phyloP scores from a whole-genome alignment of 2,113 vertebrate genomes.

The Misgurnus mizolepis region DNA sequence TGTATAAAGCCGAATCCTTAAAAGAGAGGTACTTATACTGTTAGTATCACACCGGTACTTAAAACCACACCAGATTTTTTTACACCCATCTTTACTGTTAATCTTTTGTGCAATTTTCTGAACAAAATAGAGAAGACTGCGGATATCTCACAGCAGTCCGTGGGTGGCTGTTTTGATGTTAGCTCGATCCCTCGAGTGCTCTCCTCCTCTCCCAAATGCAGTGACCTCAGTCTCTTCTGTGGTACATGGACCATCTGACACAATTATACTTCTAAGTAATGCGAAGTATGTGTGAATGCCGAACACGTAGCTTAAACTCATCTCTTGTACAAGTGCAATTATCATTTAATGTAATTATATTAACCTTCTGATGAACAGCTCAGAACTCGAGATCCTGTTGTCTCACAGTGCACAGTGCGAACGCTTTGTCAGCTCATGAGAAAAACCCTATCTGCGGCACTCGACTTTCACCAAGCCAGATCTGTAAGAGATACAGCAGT shows the following conservation, averaged over 20 bases:
- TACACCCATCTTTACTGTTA: conserved; percentile 14
- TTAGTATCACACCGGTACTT: neutral
- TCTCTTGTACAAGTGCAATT: conserved; percentile 33
- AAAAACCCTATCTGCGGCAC: conserved; percentile 51
- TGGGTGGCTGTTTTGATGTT: conserved; percentile 27
- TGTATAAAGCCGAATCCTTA: neutral
- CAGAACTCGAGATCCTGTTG: conserved; percentile 4
- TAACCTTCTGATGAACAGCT: conserved; percentile 42
- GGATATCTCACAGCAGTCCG: conserved; percentile 9
- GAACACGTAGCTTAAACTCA: conserved; percentile 14
- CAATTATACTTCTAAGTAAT: neutral
- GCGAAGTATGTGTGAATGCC: conserved; percentile 20
- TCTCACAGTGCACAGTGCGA: conserved; percentile 29
- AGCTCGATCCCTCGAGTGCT: conserved; percentile 31
- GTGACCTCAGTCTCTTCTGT: conserved; percentile 9
- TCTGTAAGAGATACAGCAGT: conserved; percentile 57
- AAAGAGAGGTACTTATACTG: neutral
- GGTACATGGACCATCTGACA: no score
- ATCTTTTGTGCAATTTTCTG: conserved; percentile 30
- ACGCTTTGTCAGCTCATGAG: conserved; percentile 45
- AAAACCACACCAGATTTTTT: neutral
- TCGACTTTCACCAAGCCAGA: conserved; percentile 39
- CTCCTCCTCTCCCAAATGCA: conserved; percentile 29
- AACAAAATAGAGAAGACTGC: conserved; percentile 41
- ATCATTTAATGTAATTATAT: conserved; percentile 39